Conservation (phyloP, 2,888 invertebrate species). For the Iselma pallidipennis region DNA sequence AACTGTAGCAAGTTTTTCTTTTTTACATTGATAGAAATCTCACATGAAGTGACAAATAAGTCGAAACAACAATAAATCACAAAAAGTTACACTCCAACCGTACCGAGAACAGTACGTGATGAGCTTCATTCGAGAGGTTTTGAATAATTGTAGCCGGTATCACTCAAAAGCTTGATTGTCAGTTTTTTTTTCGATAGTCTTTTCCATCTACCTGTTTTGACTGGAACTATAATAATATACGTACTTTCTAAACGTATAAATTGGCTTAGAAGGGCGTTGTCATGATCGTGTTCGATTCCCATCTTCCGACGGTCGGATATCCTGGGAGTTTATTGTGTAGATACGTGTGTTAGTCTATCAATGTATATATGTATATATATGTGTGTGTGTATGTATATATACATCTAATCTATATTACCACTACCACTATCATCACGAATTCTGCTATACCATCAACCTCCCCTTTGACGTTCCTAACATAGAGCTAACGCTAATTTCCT, state of each 20-base stretch:
- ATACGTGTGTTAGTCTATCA: not conserved
- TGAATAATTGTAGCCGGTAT: too few relatives aligned
- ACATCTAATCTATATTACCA: not conserved
- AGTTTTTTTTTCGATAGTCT: too few relatives aligned
- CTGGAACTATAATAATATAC: conserved; percentile 17
- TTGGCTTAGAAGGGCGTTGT: conserved; percentile 29
- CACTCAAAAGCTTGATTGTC: too few relatives aligned
- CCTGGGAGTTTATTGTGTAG: conserved; percentile 35
- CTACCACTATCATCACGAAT: conserved; percentile 2
- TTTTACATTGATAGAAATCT: too few relatives aligned
- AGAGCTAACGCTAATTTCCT: conserved; percentile 33
- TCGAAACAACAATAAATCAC: too few relatives aligned
- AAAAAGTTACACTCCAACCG: not conserved
- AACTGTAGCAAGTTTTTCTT: too few relatives aligned
- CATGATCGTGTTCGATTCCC: conserved; percentile 35
- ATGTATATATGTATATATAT: not conserved
- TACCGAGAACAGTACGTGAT: conserved; percentile 1
- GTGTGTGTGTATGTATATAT: not conserved
- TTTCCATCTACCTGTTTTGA: conserved; percentile 12
- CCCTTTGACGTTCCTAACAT: conserved; percentile 12
- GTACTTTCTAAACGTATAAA: conserved; percentile 27
- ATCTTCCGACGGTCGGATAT: conserved; percentile 39
- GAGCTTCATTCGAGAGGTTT: not conserved
- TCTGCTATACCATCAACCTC: conserved; percentile 10
- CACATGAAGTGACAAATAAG: too few relatives aligned